phyloP scores from a whole-genome alignment of 2,113 vertebrate species.

The Ovis canadensis region DNA sequence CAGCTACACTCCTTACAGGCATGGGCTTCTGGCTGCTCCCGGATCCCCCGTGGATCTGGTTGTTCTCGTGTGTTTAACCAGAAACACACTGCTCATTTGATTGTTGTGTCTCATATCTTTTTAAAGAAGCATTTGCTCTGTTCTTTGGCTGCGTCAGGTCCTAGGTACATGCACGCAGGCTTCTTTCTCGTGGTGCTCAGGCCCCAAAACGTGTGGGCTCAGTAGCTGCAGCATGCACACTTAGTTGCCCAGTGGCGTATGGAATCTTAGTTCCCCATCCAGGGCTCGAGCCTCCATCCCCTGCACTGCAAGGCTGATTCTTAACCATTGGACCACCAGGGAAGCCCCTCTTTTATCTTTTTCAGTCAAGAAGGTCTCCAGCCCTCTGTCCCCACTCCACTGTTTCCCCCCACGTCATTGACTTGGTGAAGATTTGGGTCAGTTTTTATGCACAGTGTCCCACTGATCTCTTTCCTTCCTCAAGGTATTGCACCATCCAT shows the following conservation, averaged over 20 bases:
- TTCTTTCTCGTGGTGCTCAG: background rate
- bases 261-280: background rate
- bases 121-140: background rate
- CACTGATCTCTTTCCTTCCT: background rate
- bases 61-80: background rate
- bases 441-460: background rate
- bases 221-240: background rate
- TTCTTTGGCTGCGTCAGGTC: background rate
- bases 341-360: background rate
- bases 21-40: rapidly evolving
- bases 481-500: too few relatives aligned
- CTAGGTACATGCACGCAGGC: background rate
- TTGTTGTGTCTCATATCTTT: background rate
- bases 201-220: background rate
- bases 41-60: background rate
- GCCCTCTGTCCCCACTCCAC: too few relatives aligned
- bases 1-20: rapidly evolving
- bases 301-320: background rate
- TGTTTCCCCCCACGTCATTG: too few relatives aligned
- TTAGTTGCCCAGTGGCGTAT: background rate
- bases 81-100: background rate
- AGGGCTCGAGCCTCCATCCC: background rate
- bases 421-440: background rate
- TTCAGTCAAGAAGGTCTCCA: background rate
- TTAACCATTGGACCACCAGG: background rate